phyloP scores from a whole-genome alignment of 2,797 vertebrate species.

The Spinibarbus caldwelli region DNA sequence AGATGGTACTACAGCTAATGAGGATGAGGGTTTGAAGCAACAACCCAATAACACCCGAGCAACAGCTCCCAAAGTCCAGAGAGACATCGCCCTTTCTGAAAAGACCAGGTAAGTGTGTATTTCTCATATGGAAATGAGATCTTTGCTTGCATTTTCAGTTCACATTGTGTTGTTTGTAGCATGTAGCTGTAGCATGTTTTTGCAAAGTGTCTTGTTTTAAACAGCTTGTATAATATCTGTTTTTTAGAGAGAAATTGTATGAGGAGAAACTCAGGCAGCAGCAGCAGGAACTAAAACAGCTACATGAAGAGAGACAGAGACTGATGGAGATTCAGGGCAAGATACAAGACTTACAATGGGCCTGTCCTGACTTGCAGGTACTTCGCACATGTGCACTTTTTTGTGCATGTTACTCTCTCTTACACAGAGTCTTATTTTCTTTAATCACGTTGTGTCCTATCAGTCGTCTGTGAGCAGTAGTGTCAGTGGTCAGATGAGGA shows the following conservation, averaged over 20 bases:
- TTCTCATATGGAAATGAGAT: not conserved
- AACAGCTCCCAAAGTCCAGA: constrained; percentile 77
- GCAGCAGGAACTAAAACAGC: constrained; percentile 89
- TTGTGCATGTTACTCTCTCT: not conserved
- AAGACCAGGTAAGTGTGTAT: constrained; percentile 84
- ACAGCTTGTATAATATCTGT: not conserved
- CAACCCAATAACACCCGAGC: constrained; percentile 91
- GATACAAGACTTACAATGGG: constrained; percentile 93
- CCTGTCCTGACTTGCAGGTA: constrained; percentile 94
- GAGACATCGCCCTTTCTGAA: constrained; percentile 81
- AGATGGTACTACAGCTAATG: constrained; percentile 80
- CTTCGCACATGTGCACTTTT: constrained; percentile 1
- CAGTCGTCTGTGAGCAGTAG: constrained; percentile 86
- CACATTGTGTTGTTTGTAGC: not conserved
- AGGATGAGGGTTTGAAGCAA: constrained; percentile 84
- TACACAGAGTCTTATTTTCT: not conserved
- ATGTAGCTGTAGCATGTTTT: not conserved
- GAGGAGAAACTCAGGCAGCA: constrained; percentile 95
- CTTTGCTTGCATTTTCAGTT: not conserved
- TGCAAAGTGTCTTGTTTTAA: not conserved
- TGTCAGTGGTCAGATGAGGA: constrained; percentile 76
- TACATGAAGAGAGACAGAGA: constrained; percentile 93
- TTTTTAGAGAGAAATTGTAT: constrained; percentile 92
- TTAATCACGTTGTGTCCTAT: not conserved
- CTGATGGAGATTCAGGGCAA: constrained; percentile 96